Base-by-base conservation (phyloP, 2,797 vertebrate genomes). In the Setipinna tenuifilis region DNA sequence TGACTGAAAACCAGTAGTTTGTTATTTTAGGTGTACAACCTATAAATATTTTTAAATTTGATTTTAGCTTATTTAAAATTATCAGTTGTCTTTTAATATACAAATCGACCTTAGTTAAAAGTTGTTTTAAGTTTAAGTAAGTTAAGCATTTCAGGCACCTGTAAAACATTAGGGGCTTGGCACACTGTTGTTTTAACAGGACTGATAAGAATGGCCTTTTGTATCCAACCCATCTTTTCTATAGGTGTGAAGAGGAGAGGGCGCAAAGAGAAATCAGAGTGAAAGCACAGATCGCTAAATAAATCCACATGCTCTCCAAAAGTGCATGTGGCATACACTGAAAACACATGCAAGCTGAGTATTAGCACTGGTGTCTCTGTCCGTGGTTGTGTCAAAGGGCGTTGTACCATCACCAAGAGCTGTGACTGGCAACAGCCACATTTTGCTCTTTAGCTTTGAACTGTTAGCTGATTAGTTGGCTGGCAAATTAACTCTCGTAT, bases 141-240 rank as follows among this genome's bases (percentile, higher is more conserved):
- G 23, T 68, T 28, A 28, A 31, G 62, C 28, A 31, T 31, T 23
- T 28, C 11, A 5, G 25, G 28, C 62, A 68, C 62, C 62, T 68
- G 62, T 68, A 12, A 25, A 68, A 31, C 28, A 68, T 31, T 68
- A 31, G 62, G 12, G 9, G 62, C 62, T 68, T 17, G 25, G 25
- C 62, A 68, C 25, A 12, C 62, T 68, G 62, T 28, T 68, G 62
- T 68, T 68, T 68, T 31, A 28, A 68, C 62, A 68, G 62, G 25
- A 12, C 23, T 68, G 35, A 68, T 10, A 68, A 68, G 62, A 68
- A 68, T 68, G 62, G 1, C 62, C 25, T 31, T 68, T n/a, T 61
- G 9, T 68, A 28, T 28, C 25, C 14, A 4, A 68, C 16, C 62
- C 62, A 68, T 68, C 62, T 68, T 68, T 68, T 68, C 62, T 12